Conservation (phyloP, 1,140 invertebrate genomes). For the Drosophila asahinai region DNA sequence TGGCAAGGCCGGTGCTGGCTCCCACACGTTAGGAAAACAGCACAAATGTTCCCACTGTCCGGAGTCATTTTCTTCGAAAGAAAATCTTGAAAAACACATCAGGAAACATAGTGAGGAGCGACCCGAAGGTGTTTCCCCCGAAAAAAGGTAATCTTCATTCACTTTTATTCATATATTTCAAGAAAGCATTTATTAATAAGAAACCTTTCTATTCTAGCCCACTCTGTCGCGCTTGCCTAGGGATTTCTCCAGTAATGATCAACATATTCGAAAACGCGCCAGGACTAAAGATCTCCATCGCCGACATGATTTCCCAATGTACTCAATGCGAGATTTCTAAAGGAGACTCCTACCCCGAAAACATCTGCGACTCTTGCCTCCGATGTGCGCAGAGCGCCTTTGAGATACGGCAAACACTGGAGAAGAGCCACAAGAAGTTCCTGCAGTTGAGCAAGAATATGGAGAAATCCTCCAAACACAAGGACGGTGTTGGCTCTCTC, state of each 20-base stretch:
- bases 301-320: not conserved
- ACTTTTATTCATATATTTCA: not conserved
- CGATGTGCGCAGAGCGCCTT: slow-evolving; percentile 5
- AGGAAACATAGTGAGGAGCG: too few relatives aligned
- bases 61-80: too few relatives aligned
- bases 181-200: too few relatives aligned
- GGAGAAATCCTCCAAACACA: not conserved
- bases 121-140: too few relatives aligned
- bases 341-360: not conserved
- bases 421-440: not conserved
- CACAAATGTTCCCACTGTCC: too few relatives aligned
- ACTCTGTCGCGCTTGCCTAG: slow-evolving; percentile 4
- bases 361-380: not conserved
- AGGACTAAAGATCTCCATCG: not conserved
- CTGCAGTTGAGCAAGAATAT: not conserved
- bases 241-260: not conserved
- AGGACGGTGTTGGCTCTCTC: not conserved
- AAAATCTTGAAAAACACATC: too few relatives aligned
- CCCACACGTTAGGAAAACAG: too few relatives aligned
- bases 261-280: slow-evolving; percentile 3
- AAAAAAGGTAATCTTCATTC: too few relatives aligned
- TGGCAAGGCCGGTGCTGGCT: too few relatives aligned
- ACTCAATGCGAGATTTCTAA: not conserved
- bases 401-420: not conserved
- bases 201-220: not conserved